phyloP scores from a whole-genome alignment of 2,888 invertebrate species.

The Acleris cristana region DNA sequence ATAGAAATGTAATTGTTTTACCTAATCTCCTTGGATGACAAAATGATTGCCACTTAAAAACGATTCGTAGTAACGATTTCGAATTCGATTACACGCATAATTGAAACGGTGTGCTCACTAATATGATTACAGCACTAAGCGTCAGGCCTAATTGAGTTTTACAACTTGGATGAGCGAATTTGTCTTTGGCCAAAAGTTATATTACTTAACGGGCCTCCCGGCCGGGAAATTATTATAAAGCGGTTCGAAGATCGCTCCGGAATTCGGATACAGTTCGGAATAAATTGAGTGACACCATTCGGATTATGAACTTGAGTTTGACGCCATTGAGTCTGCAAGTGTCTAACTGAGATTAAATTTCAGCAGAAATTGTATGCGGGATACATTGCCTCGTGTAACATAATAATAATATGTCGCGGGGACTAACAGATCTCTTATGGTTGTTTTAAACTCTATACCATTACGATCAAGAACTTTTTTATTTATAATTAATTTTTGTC shows the following conservation, averaged over 20 bases:
- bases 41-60: background rate
- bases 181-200: slow-evolving; percentile 40
- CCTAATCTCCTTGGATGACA: background rate
- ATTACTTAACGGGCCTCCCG: slow-evolving; percentile 39
- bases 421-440: too few relatives aligned
- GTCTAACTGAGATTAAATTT: too few relatives aligned
- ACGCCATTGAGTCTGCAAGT: slow-evolving; percentile 14
- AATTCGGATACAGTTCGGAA: slow-evolving; percentile 35
- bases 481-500: too few relatives aligned
- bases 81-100: slow-evolving; percentile 14
- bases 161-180: slow-evolving; percentile 41
- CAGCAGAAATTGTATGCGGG: too few relatives aligned
- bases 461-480: too few relatives aligned
- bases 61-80: background rate
- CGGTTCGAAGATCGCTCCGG: slow-evolving; percentile 37
- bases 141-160: slow-evolving; percentile 40
- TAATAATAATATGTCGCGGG: too few relatives aligned
- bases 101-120: slow-evolving; percentile 33
- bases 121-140: slow-evolving; percentile 39
- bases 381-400: too few relatives aligned
- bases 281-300: slow-evolving; percentile 32
- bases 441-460: too few relatives aligned
- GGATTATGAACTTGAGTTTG: slow-evolving; percentile 30
- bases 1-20: too few relatives aligned
- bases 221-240: slow-evolving; percentile 38